Base-by-base conservation (phyloP, 2,888 invertebrate genomes). In the Drosophila antonietae region DNA sequence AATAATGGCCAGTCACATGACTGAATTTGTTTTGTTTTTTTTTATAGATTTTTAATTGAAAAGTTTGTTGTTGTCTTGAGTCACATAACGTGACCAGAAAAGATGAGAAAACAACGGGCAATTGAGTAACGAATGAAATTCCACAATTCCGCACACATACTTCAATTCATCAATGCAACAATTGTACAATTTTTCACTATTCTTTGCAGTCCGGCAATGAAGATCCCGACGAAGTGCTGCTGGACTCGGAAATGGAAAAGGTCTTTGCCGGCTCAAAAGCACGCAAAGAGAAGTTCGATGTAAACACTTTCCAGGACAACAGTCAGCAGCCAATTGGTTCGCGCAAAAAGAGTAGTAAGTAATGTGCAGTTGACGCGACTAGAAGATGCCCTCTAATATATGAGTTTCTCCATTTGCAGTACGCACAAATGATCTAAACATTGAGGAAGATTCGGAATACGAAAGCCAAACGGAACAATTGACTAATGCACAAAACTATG, bases 241-340 rank as follows among this genome's bases (percentile, higher is more conserved):
- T 97, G 93, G 97, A 97, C 93, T 96, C 96, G 93, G 97, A 97
- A 94, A 97, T 97, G 95, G 97, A 97, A 90, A 96, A 97, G 93
- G 97, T 97, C 89, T 96, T 97, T 93, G 96, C 96, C 93, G 95
- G 95, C 94, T 94, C 94, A 92, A 93, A 92, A 79, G 93, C 93
- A 73, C 94, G 94, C 85, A 92, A 90, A 79, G 92, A 92, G 31
- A 94, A 94, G 89, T 95, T 95, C 93, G 94, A 95, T 93, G 94
- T 95, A 91, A 93, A 94, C 86, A 93, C 93, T 64, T 92, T 94
- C 75, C 93, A 94, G 77, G 92, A 92, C 83, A 90, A 90, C 44
- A 89, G 81, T 75, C 86, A 87, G 59, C 77, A 60, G 55, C 90
- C 86, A 37, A 89, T 91, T 55, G 92, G 92, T 68, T 89, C 92